Evolutionary conservation across 1,140 invertebrate genomes (phyloP), one percentile per base, ranked within the genome.

Genomic region (Octopus sinensis): DNA sequence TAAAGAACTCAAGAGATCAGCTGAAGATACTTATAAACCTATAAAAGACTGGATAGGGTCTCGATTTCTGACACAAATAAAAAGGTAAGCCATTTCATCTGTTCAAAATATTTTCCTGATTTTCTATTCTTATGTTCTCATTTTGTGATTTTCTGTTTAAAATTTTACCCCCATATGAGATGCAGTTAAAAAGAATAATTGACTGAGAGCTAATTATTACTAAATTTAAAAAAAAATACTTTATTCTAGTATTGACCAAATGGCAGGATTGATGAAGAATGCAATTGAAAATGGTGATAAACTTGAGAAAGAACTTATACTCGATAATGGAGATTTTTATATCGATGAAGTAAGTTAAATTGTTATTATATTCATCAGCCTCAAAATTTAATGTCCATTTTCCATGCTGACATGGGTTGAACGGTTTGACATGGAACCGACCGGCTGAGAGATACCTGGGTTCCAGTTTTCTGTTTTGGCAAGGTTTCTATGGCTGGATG

Each of bases 41-140:
- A 89, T 91, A 89, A 87, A 88, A 86, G 90, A 91, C 82, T 90
- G 89, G 89, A 84, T 91, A 5, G 90, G 90, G 79, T 88, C 90
- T 10, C 82, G 88, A 77, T 91, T 88, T 83, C 86, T 90, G 9
- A 89, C 89, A 79, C 90, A 91, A 84, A 91, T 90, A 87, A 86
- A 90, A 82, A 90, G 89, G 90, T 90, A 80, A 80, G 13, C 13
- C 4, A 62, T 62, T 17, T 62, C 9, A 12, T 62, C 3, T 62
- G 56, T 62, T 62, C 30, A 43, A 43, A 43, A 43, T 43, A 43
- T 43, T 43, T 43, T 43, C 30, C 30, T 43, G 30, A 43, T 43
- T 43, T 43, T 43, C 30, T 3, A 43, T 43, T 43, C 30, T 43
- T 43, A 43, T 43, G 30, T 43, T 43, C 30, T 43, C 30, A 43